Percentiles rank a stretch among this genome's conserved stretches.
Evolutionary conservation across 1,140 invertebrate genomes (phyloP).

Genomic region (Yoshiicerus persimilis): DNA sequence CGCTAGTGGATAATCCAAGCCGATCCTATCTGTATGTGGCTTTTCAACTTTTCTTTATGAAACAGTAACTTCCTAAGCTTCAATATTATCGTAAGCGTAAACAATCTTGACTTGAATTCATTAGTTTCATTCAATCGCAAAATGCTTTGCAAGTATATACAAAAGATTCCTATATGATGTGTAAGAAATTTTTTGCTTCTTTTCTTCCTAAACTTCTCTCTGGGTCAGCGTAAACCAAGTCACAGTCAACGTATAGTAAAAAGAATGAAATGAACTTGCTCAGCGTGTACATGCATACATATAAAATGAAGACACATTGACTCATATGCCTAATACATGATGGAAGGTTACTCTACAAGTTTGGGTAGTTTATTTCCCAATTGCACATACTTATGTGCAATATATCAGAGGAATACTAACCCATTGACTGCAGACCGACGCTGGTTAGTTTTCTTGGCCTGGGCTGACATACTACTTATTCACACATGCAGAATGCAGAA

Average conservation of each 20-base stretch:
- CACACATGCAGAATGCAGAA: slow-evolving; percentile 3
- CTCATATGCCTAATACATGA: background rate
- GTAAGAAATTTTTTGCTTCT: background rate
- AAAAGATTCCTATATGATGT: background rate
- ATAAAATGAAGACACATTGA: background rate
- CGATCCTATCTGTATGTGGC: slow-evolving; percentile 10
- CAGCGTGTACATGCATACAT: background rate
- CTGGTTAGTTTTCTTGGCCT: background rate
- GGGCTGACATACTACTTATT: background rate
- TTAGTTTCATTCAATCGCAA: background rate
- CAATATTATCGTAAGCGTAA: background rate
- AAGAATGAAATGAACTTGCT: background rate
- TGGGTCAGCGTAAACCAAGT: background rate
- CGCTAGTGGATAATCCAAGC: background rate
- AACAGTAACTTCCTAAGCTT: background rate
- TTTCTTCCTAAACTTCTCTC: background rate
- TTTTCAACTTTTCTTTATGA: background rate
- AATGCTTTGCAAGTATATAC: background rate
- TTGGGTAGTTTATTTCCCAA: background rate
- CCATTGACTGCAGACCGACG: background rate
- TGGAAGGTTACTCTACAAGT: background rate
- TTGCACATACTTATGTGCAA: background rate
- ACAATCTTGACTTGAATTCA: background rate
- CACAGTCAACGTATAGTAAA: background rate
- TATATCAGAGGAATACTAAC: background rate